These are phyloP conservation scores for Eumerus sabulonum DNA, from an alignment of 2,888 invertebrate genomes.

Conservation along the genomic window DNA sequence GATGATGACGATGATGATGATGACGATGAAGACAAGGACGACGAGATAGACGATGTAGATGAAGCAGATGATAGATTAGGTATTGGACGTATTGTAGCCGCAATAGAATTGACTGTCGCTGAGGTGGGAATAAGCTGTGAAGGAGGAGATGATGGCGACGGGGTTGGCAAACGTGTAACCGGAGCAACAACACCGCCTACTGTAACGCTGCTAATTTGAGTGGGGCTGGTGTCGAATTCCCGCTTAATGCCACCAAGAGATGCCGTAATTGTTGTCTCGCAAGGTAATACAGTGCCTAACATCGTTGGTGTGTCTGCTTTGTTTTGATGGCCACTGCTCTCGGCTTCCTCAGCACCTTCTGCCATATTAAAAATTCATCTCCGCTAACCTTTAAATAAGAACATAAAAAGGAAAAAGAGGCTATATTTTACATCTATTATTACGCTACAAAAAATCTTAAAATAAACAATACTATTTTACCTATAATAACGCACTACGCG, in stretches of 20 bases:
- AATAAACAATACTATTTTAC: too few species aligned
- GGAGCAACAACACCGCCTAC: constrained; percentile 52
- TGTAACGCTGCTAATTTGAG: constrained; percentile 43
- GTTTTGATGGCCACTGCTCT: constrained; percentile 71
- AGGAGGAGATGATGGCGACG: constrained; percentile 59
- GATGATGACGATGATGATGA: constrained; percentile 59
- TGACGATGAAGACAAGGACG: constrained; percentile 58
- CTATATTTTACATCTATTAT: too few species aligned
- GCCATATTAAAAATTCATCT: constrained; percentile 87
- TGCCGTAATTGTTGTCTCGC: constrained; percentile 78
- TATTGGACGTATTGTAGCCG: constrained; percentile 70
- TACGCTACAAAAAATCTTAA: too few species aligned
- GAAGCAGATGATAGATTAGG: constrained; percentile 69
- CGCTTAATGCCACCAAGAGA: constrained; percentile 76
- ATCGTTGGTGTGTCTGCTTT: constrained; percentile 74
- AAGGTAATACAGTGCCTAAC: constrained; percentile 79
- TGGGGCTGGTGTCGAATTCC: constrained; percentile 75
- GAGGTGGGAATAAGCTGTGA: constrained; percentile 62
- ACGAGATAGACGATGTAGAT: constrained; percentile 69
- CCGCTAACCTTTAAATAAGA: constrained; percentile 81
- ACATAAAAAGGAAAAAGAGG: not conserved
- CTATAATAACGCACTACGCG: too few species aligned
- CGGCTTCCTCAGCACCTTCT: constrained; percentile 84
- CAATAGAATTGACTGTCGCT: constrained; percentile 59
- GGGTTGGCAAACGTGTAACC: constrained; percentile 53